These are phyloP conservation scores for Cantharis lateralis DNA, from an alignment of 2,888 invertebrate genomes.

Conservation along the genomic window DNA sequence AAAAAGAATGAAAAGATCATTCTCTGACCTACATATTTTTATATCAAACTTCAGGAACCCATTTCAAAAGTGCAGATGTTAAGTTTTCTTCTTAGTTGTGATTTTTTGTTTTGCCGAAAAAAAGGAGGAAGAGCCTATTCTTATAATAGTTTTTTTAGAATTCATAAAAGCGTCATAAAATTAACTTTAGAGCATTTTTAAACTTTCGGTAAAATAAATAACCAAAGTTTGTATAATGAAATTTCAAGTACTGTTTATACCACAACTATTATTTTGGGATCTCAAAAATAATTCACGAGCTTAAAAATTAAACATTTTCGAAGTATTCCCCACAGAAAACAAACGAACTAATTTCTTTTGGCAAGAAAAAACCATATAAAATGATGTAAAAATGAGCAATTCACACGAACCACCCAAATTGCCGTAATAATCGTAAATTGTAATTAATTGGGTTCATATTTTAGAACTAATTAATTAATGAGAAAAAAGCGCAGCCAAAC, in stretches of 20 bases:
- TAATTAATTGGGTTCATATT: neutral
- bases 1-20: neutral
- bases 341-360: neutral
- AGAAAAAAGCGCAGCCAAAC: neutral
- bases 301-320: neutral
- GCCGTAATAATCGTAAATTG: neutral
- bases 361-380: neutral
- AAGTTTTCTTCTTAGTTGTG: neutral
- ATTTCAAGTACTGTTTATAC: neutral
- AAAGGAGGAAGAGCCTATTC: neutral
- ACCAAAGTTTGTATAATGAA: neutral
- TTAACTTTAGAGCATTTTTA: neutral
- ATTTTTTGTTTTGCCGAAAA: neutral
- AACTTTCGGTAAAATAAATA: neutral
- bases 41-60: neutral
- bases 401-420: neutral
- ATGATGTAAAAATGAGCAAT: neutral
- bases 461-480: neutral
- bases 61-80: neutral
- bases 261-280: neutral
- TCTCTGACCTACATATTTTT: neutral
- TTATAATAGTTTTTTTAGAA: neutral
- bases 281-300: neutral
- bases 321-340: neutral
- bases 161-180: neutral